Evolutionary conservation across 2,797 vertebrate genomes (phyloP).

Genomic region (Lepilemur septentrionalis): DNA sequence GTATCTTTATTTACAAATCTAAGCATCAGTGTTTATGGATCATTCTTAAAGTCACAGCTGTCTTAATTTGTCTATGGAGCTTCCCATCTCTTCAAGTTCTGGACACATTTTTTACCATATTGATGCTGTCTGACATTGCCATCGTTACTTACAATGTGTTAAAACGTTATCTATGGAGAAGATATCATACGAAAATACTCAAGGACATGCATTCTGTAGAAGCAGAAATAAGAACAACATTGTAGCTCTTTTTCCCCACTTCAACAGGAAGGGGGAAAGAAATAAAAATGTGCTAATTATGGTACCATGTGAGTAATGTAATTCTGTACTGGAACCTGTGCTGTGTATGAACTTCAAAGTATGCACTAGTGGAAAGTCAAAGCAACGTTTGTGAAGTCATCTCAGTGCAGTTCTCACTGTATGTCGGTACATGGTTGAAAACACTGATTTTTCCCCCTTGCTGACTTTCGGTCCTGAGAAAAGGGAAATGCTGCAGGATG

Average conservation of each 20-base stretch:
- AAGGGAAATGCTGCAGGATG: conserved; percentile 83
- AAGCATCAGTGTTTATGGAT: background rate
- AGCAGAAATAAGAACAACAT: conserved; percentile 32
- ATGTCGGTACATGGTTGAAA: conserved; percentile 53
- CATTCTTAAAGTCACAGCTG: background rate
- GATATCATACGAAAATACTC: background rate
- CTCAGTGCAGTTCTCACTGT: conserved; percentile 18
- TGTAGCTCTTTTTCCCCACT: background rate
- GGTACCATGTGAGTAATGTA: background rate
- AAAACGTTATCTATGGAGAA: background rate
- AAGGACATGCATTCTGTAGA: background rate
- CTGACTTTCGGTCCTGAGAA: conserved; percentile 82
- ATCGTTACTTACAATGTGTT: background rate
- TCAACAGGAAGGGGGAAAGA: background rate
- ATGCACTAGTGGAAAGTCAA: background rate
- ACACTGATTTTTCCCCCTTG: conserved; percentile 62
- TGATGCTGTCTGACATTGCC: background rate
- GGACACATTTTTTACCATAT: background rate
- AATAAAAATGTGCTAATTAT: background rate
- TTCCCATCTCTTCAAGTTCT: background rate
- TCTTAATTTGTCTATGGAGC: background rate
- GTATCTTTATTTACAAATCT: background rate
- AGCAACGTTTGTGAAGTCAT: background rate
- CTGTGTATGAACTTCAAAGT: background rate
- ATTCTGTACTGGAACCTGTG: background rate